Conservation (phyloP, 2,113 vertebrate genomes). For the Capra hircus region DNA sequence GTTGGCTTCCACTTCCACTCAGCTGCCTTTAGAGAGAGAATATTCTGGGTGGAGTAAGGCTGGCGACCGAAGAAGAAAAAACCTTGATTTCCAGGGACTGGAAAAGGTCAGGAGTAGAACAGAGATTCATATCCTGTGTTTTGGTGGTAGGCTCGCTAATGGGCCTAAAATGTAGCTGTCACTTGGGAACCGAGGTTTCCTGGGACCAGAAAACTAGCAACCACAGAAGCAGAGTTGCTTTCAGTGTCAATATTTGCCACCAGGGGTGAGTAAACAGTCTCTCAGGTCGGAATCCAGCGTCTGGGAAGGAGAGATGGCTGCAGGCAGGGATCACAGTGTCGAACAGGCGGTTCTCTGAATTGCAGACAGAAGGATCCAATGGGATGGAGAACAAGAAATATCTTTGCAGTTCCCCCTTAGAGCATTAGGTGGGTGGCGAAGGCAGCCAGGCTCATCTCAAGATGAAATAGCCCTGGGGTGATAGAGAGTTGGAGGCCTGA, state of each 20-base stretch:
- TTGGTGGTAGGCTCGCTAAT: background rate
- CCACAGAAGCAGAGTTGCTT: background rate
- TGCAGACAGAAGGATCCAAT: background rate
- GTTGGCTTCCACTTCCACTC: background rate
- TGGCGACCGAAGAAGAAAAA: background rate
- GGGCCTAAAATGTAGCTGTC: background rate
- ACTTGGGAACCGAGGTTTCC: constrained; percentile 22
- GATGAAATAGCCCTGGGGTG: background rate
- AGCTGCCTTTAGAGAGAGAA: background rate
- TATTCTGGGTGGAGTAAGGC: background rate
- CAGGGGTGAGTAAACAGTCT: background rate
- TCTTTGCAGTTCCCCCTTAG: background rate
- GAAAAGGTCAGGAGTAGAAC: background rate
- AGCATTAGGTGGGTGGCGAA: background rate
- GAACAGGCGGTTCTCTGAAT: background rate
- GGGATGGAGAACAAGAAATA: background rate
- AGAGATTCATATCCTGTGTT: background rate
- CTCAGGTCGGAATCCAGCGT: background rate
- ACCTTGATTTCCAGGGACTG: background rate
- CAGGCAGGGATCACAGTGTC: fast-evolving
- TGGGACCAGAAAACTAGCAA: constrained; percentile 42
- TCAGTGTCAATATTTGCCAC: constrained; percentile 41
- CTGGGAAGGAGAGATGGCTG: background rate
- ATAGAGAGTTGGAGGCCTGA: background rate
- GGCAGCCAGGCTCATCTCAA: background rate